These are phyloP conservation scores for Tetramorium bicarinatum DNA, from an alignment of 2,888 invertebrate genomes.

Conservation along the genomic window DNA sequence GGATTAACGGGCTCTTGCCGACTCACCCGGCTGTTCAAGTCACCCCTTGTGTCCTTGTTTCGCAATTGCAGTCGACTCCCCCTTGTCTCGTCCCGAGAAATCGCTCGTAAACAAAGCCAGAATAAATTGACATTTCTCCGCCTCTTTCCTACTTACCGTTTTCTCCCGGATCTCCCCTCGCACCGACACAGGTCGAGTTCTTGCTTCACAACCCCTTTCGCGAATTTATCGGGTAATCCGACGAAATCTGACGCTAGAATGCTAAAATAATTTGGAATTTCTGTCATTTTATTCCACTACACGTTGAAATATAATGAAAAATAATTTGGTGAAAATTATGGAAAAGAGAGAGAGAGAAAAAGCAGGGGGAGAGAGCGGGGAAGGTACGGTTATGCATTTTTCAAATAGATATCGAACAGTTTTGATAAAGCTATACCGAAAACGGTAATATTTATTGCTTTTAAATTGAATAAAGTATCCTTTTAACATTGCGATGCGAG, in stretches of 20 bases:
- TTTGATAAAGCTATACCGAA: not conserved
- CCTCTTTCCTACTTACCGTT: constrained; percentile 62
- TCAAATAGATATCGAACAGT: not conserved
- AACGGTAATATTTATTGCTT: constrained; percentile 40
- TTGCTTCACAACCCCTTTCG: constrained; percentile 38
- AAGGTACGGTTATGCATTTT: not conserved
- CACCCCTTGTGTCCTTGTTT: constrained; percentile 36
- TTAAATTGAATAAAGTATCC: constrained; percentile 39
- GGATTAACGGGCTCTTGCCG: constrained; percentile 73
- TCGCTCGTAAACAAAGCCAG: constrained; percentile 80
- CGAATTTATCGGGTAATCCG: constrained; percentile 57
- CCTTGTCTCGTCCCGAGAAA: constrained; percentile 63
- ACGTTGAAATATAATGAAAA: not conserved
- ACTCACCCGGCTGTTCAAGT: constrained; percentile 20
- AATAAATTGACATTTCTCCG: constrained; percentile 77
- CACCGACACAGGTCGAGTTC: constrained; percentile 43
- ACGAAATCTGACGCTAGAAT: constrained; percentile 55
- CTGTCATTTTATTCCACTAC: constrained; percentile 12
- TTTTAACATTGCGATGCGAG: constrained; percentile 5
- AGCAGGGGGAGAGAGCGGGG: no score
- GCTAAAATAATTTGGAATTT: constrained; percentile 49
- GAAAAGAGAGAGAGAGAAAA: not conserved
- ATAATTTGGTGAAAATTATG: constrained; percentile 13
- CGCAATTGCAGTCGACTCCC: constrained; percentile 43
- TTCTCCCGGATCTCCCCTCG: constrained; percentile 13